Base-by-base conservation (phyloP, 2,113 vertebrate genomes). In the Proteles cristata region DNA sequence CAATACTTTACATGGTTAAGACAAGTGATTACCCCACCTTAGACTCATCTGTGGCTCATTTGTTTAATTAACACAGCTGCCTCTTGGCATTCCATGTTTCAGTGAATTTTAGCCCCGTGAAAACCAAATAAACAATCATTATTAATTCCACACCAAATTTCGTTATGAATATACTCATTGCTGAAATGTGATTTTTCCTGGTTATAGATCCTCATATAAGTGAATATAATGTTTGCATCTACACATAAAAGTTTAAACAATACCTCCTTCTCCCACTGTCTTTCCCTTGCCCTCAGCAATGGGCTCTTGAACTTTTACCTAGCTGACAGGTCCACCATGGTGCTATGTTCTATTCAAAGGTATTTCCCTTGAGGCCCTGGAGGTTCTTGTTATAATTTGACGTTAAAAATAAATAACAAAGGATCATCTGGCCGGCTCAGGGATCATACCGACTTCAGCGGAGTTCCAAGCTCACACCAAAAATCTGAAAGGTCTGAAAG, bases 381-480 rank as follows among this genome's bases (percentile, higher is more conserved):
- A 80, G 88, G 28, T 79, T 92, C 71, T 82, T 95, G 39, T 82
- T 88, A 68, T 95, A 96, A 89, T 92, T 61, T 48, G 10, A 89
- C 66, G 87, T 92, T 95, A 95, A 96, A 95, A 92, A 92, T 93
- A 97, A 97, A 94, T 81, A 90, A 48, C 84, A 88, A 93, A 97
- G 81, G 94, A 84, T 68, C 21, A 15, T 26, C 80, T 50, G 50
- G 58, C 39, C 66, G 11, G 48, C 80, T 90, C n/a, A 43, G 48
- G 53, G 45, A 66, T 39, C 53, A 61, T 88, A 19, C 55, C 48
- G 25, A 92, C 23, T 66, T 68, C 53, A 82, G 25, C 2, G 89
- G 80, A 83, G 76, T 33, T 93, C 63, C 43, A 66, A 76, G 63
- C 79, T 69, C 84, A 86, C 48, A 79, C 25, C 33, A 92, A 96